Evolutionary conservation across 2,113 vertebrate species (phyloP).

Genomic region (Psittacula cyanocephala): DNA sequence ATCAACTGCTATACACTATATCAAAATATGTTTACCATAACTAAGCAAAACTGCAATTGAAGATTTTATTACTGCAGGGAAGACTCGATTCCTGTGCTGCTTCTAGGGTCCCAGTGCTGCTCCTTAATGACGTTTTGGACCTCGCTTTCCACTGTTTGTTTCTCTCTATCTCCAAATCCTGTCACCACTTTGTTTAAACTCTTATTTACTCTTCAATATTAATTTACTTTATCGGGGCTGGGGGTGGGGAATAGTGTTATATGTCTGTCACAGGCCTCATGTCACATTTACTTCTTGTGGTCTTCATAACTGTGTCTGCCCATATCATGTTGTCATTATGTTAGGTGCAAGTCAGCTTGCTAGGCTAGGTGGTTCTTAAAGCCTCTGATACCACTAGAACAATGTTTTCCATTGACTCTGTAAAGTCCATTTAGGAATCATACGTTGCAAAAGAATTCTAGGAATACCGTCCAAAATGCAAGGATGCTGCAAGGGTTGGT

Average conservation of each 20-base stretch:
- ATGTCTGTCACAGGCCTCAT: not conserved
- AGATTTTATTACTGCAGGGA: not conserved
- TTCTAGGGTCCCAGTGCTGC: not conserved
- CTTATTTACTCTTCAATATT: not conserved
- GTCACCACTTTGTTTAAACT: not conserved
- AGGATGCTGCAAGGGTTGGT: not conserved
- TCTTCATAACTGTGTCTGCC: not conserved
- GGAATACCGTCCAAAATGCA: not conserved
- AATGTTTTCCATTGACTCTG: not conserved
- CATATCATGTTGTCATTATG: not conserved
- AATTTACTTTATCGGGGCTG: not conserved
- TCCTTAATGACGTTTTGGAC: not conserved
- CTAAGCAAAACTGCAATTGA: not conserved
- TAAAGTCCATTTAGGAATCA: not conserved
- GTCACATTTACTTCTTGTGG: not conserved
- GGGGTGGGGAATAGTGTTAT: fast-evolving
- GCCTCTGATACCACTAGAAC: not conserved
- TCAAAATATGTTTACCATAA: not conserved
- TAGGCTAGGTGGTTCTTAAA: not conserved
- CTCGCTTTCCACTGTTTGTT: not conserved
- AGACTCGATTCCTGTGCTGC: not conserved
- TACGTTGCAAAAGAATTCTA: not conserved
- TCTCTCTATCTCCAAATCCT: not conserved
- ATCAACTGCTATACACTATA: not conserved
- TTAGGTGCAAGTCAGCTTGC: not conserved